phyloP scores from a whole-genome alignment of 1,140 invertebrate genomes.

The Drosophila ogumai region DNA sequence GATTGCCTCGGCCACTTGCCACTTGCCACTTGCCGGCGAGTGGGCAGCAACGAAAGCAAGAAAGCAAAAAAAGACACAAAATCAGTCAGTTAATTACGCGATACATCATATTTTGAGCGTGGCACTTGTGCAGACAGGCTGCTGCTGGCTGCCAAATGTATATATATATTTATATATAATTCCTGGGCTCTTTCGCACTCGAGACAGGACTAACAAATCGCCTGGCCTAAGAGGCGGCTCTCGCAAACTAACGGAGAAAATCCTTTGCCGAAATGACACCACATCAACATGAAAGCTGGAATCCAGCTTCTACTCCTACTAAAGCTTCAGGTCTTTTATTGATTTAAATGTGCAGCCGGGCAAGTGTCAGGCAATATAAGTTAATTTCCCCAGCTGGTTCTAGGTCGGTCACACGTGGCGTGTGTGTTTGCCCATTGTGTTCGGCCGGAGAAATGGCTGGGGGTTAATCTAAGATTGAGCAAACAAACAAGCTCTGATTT shows the following conservation, averaged over 20 bases:
- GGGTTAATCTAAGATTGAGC: slow-evolving; percentile 32
- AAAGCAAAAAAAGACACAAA: slow-evolving; percentile 43
- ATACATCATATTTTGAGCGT: slow-evolving; percentile 60
- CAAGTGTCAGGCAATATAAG: slow-evolving; percentile 38
- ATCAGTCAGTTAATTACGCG: slow-evolving; percentile 73
- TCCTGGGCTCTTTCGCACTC: slow-evolving; percentile 1
- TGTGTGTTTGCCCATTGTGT: slow-evolving; percentile 21
- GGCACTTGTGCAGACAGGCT: slow-evolving; percentile 23
- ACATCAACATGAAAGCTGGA: slow-evolving; percentile 6
- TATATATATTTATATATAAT: not conserved
- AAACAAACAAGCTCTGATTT: slow-evolving; percentile 38
- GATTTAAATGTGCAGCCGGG: slow-evolving; percentile 44
- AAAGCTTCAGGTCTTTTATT: slow-evolving; percentile 19
- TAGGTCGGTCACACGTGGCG: slow-evolving; percentile 30
- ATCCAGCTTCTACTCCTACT: not conserved
- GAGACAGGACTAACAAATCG: slow-evolving; percentile 25
- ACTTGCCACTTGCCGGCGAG: slow-evolving; percentile 27
- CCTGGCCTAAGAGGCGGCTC: slow-evolving; percentile 4
- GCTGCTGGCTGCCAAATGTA: slow-evolving; percentile 31
- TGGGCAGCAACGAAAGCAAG: slow-evolving; percentile 22
- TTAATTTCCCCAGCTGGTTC: slow-evolving; percentile 56
- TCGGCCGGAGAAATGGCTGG: not conserved
- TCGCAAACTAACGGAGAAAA: not conserved
- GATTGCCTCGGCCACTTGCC: slow-evolving; percentile 45
- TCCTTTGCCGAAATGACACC: slow-evolving; percentile 19